A percentile compares a stretch with the other conserved stretches of the same genome.
phyloP scores from a whole-genome alignment of 2,113 vertebrate genomes.

The Lophura nycthemera region DNA sequence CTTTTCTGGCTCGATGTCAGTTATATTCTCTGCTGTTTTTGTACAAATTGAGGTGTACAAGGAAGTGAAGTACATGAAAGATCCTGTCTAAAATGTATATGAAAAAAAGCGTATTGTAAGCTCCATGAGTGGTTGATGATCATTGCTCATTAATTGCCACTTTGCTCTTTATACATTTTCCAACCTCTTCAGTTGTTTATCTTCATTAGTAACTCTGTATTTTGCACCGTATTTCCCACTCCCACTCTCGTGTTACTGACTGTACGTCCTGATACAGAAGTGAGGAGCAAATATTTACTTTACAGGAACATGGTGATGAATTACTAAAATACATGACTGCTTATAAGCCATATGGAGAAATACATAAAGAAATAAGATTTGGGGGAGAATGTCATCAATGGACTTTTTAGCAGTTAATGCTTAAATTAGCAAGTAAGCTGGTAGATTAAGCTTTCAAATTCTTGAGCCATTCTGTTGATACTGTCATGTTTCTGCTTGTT shows the following conservation, averaged over 20 bases:
- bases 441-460: neutral
- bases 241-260: neutral
- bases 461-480: neutral
- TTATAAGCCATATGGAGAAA: neutral
- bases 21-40: neutral
- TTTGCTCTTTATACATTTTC: neutral
- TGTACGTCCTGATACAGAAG: neutral
- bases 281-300: conserved; percentile 4
- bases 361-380: neutral
- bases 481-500: neutral
- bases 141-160: neutral
- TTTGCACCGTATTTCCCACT: neutral
- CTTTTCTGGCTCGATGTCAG: neutral
- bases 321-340: neutral
- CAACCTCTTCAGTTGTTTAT: neutral
- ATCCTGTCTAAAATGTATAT: neutral
- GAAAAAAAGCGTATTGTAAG: neutral
- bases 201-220: neutral
- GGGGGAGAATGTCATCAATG: neutral
- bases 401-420: neutral
- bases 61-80: neutral
- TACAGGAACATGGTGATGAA: neutral
- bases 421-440: neutral
- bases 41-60: neutral
- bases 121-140: neutral